Conservation (phyloP, 37 sponge, comb jelly and placozoan genomes). For the Ephydatia muelleri region DNA sequence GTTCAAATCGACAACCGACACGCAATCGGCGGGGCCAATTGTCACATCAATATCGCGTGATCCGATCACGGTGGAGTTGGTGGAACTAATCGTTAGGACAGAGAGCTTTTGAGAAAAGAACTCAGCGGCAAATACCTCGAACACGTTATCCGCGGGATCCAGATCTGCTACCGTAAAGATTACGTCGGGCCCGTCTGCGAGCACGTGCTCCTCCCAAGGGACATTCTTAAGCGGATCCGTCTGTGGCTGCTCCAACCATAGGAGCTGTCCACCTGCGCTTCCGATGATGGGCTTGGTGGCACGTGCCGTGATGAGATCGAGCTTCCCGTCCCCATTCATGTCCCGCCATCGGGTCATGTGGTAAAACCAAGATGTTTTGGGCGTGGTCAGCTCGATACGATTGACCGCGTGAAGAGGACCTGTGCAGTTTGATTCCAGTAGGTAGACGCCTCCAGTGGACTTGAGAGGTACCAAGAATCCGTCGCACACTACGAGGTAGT, state of each 20-base stretch:
- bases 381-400: conserved; percentile 33
- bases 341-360: conserved; percentile 43
- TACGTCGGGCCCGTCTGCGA: conserved; percentile 42
- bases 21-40: conserved; percentile 37
- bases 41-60: conserved; percentile 27
- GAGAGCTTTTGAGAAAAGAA: conserved; percentile 42
- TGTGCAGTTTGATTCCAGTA: conserved; percentile 20
- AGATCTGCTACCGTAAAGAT: conserved; percentile 19
- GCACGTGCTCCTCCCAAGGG: conserved; percentile 49
- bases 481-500: conserved; percentile 38
- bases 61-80: conserved; percentile 7
- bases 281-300: conserved; percentile 27
- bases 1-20: conserved; percentile 41
- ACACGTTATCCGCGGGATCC: conserved; percentile 10
- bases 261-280: conserved; percentile 24
- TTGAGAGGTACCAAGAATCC: conserved; percentile 51
- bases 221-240: conserved; percentile 32
- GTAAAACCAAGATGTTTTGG: conserved; percentile 25
- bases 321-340: conserved; percentile 46
- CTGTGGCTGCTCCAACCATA: conserved; percentile 57
- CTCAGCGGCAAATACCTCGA: conserved; percentile 33
- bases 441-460: conserved; percentile 26
- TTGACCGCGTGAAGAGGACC: not conserved
- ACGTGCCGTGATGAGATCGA: conserved; percentile 46
- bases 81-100: conserved; percentile 8